Conservation (phyloP, 1,140 invertebrate species). For the Muscidifurax raptorellus region DNA sequence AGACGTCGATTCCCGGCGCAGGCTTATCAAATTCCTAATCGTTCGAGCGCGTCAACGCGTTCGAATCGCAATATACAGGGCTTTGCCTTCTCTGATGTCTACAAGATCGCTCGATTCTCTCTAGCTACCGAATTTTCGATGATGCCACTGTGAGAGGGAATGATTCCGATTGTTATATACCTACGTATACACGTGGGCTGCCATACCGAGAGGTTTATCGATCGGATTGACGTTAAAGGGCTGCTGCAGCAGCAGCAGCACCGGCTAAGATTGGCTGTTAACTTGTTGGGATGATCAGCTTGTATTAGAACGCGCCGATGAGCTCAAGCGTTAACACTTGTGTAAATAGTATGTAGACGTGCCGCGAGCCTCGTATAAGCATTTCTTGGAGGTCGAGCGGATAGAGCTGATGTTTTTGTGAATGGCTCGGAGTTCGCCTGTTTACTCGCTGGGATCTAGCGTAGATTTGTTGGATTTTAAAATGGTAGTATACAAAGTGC, state of each 20-base stretch:
- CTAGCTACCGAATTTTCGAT: not conserved
- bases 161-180: not conserved
- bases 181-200: too few species aligned
- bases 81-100: not conserved
- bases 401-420: too few species aligned
- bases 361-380: too few species aligned
- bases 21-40: constrained; percentile 25
- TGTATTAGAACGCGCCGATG: too few species aligned
- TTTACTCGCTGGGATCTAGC: not conserved
- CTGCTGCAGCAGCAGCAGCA: too few species aligned
- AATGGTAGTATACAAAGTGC: not conserved
- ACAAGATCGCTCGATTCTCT: not conserved
- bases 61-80: not conserved
- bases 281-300: too few species aligned
- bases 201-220: too few species aligned
- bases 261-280: too few species aligned
- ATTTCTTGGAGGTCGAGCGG: too few species aligned
- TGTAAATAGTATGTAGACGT: not conserved
- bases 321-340: not conserved
- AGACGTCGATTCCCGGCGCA: not conserved
- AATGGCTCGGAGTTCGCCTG: too few species aligned
- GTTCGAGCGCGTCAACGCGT: constrained; percentile 5
- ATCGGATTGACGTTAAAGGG: too few species aligned
- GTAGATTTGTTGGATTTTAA: not conserved
- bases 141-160: not conserved